Evolutionary conservation across 2,113 vertebrate species (phyloP), one percentile per base, ranked within the genome.

Genomic region (Hemichromis elongatus): DNA sequence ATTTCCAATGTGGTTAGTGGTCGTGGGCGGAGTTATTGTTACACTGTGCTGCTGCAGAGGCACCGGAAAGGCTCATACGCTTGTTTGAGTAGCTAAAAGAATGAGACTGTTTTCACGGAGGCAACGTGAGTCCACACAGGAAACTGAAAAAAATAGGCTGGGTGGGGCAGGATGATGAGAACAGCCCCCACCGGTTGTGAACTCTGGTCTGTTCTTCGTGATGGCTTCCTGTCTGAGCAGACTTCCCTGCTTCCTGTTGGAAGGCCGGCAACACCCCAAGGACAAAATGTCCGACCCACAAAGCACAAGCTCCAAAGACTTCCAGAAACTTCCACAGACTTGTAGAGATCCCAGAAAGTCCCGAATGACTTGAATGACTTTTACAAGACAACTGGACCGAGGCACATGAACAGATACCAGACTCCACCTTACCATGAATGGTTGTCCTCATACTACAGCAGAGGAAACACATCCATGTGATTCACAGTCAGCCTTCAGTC

Each of bases 81-180:
- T 87, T 90, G 93, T 92, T 86, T 77, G 4, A 86, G 68, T 33
- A 75, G 37, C 79, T 77, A 7, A 79, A 2, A 86, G 91, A 89
- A 84, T 77, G 82, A 56, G 16, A 45, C 21, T 5, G 1, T 82
- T 85, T 63, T 78, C 59, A 24, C 54, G 3, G 54, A 54, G 61
- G 30, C 4, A 33, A 45, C 24, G 30, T 35, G 40, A 77, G 53
- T 57, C 52, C n/a, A 18, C 21, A 82, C 81, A 90, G 89, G 87
- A 92, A 91, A 83, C 47, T 56, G 28, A 87, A 37, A 50, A 30
- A 19, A 33, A 30, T 19, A 80, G 16, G 2, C 47, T 40, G 40
- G 84, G 80, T 9, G 33, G 77, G 19, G 53, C 52, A 40, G 88
- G 82, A 83, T 21, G 66, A 16, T 5, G 37, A 59, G 45, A 14